Evolutionary conservation across 2,888 invertebrate species (phyloP).

Genomic region (Plebejus argus): DNA sequence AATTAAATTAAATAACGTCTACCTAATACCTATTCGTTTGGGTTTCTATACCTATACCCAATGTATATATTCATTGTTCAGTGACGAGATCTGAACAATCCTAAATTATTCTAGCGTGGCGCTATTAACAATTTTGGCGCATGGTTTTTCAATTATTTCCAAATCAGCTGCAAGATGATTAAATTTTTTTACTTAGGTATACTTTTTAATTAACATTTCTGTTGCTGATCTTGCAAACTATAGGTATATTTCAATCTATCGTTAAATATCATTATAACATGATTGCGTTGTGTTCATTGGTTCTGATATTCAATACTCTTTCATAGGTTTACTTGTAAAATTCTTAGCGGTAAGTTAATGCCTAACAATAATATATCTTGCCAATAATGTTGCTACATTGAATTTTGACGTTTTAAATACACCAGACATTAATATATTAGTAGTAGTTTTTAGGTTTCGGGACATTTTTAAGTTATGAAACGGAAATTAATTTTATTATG

Average conservation of each 20-base stretch:
- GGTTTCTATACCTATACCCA: too few relatives aligned
- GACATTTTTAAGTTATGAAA: background rate
- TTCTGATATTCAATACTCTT: constrained; percentile 27
- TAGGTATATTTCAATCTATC: background rate
- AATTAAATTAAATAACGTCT: too few relatives aligned
- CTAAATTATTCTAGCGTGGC: too few relatives aligned
- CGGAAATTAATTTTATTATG: background rate
- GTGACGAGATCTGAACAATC: too few relatives aligned
- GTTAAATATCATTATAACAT: background rate
- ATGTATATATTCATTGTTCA: too few relatives aligned
- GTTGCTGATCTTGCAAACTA: too few relatives aligned
- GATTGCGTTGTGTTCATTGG: constrained; percentile 17
- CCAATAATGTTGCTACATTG: constrained; percentile 27
- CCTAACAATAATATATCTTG: constrained; percentile 5
- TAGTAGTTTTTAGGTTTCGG: background rate
- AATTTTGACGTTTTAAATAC: background rate
- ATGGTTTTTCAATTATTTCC: too few relatives aligned
- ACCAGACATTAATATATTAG: background rate
- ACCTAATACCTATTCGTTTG: too few relatives aligned
- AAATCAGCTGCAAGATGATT: too few relatives aligned
- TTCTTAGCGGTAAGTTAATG: constrained; percentile 9
- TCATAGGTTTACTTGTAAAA: constrained; percentile 15
- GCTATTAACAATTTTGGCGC: too few relatives aligned
- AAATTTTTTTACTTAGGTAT: too few relatives aligned
- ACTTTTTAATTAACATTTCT: too few relatives aligned